phyloP scores from a whole-genome alignment of 1,140 invertebrate genomes.

The Aphaenogaster ashmeadi region DNA sequence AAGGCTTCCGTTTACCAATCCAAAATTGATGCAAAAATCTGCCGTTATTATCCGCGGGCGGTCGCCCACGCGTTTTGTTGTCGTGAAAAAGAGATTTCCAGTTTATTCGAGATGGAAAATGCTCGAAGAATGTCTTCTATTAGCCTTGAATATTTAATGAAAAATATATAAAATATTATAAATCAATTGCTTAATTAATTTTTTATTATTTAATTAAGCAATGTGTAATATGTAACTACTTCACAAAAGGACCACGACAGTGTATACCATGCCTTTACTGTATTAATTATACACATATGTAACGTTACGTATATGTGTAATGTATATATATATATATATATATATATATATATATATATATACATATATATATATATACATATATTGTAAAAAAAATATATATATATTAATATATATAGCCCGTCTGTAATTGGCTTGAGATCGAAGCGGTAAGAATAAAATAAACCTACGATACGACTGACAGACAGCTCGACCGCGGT shows the following conservation, averaged over 20 bases:
- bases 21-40: slow-evolving; percentile 14
- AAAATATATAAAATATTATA: background rate
- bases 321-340: too few relatives aligned
- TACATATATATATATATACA: too few relatives aligned
- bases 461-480: background rate
- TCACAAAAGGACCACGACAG: background rate
- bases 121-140: background rate
- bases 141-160: background rate
- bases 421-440: slow-evolving; percentile 42
- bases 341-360: too few relatives aligned
- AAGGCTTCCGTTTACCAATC: background rate
- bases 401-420: too few relatives aligned
- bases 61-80: background rate
- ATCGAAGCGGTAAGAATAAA: slow-evolving; percentile 1
- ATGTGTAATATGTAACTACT: background rate
- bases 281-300: background rate
- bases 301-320: too few relatives aligned
- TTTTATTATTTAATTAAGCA: background rate
- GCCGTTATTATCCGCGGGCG: slow-evolving; percentile 29
- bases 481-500: background rate
- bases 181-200: background rate
- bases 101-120: background rate
- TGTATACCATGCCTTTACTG: too few relatives aligned
- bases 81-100: slow-evolving; percentile 10
- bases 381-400: too few relatives aligned